phyloP scores from a whole-genome alignment of 2,113 vertebrate species.

The Bothrops jararaca region DNA sequence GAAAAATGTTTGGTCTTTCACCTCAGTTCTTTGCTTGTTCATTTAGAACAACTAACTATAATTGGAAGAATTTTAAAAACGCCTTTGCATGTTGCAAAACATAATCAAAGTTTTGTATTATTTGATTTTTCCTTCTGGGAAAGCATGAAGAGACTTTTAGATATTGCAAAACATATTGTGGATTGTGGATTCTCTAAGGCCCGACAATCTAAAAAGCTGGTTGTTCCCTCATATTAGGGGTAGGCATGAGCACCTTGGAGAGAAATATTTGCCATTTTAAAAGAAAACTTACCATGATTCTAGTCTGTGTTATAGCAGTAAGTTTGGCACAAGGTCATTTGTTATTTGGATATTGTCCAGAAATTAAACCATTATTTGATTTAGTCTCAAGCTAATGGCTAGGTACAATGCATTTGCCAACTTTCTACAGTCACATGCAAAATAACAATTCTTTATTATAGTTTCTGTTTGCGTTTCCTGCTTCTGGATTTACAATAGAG shows the following conservation, averaged over 20 bases:
- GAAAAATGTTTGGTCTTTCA: background rate
- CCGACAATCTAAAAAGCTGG: background rate
- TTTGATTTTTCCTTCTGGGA: background rate
- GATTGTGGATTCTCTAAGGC: background rate
- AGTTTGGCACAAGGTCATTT: background rate
- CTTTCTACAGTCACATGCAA: background rate
- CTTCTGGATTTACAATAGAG: background rate
- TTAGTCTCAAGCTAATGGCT: background rate
- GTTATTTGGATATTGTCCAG: constrained; percentile 5
- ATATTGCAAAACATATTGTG: background rate
- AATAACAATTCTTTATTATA: background rate
- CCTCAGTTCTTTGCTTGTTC: background rate
- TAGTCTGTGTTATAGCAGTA: background rate
- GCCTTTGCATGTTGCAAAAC: background rate
- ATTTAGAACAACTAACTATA: background rate
- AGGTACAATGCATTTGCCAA: background rate
- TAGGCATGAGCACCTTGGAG: background rate
- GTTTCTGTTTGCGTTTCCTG: background rate
- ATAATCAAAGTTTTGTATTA: background rate
- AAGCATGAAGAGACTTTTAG: background rate
- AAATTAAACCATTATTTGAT: background rate
- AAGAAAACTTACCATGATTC: background rate
- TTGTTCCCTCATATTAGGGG: background rate
- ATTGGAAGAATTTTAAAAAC: background rate
- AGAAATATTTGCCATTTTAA: background rate